Conservation (phyloP, 2,888 invertebrate genomes). For the Ommatoiulus sabulosus region DNA sequence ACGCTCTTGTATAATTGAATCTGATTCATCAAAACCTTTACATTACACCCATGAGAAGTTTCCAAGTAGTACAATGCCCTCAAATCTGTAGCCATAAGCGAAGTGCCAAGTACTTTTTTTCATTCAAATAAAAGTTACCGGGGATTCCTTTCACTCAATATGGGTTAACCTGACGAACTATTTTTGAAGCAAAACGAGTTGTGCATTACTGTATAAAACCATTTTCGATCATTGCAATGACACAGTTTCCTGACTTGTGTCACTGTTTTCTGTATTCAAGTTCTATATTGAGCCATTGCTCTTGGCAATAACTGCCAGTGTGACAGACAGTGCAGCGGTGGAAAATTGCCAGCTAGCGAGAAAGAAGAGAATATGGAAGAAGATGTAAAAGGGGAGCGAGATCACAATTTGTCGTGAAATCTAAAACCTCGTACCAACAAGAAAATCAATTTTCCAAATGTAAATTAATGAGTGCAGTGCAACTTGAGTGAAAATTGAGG, state of each 20-base stretch:
- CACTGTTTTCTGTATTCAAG: background rate
- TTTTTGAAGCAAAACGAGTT: slow-evolving; percentile 16
- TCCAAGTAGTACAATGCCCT: slow-evolving; percentile 20
- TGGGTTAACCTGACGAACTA: slow-evolving; percentile 7
- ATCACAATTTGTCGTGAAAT: slow-evolving; percentile 34
- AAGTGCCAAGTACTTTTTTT: background rate
- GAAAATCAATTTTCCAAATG: slow-evolving; percentile 34
- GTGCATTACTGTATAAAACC: background rate
- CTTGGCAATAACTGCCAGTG: slow-evolving; percentile 9
- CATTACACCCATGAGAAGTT: too few species aligned
- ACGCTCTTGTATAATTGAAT: too few species aligned
- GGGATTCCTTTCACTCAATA: background rate
- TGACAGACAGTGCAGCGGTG: slow-evolving; percentile 13
- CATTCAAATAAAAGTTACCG: background rate
- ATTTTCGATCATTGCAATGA: slow-evolving; percentile 19
- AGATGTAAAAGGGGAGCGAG: slow-evolving; percentile 3
- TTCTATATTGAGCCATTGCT: slow-evolving; percentile 26
- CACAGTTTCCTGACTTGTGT: slow-evolving; percentile 20
- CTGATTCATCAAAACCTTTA: too few species aligned
- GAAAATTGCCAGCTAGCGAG: slow-evolving; percentile 8
- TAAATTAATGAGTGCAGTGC: background rate
- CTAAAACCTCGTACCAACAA: background rate
- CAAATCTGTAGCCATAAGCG: background rate
- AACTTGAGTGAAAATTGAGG: slow-evolving; percentile 15
- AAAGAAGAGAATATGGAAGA: slow-evolving; percentile 6